phyloP scores from a whole-genome alignment of 2,113 vertebrate species.

The Crotalus viridis region DNA sequence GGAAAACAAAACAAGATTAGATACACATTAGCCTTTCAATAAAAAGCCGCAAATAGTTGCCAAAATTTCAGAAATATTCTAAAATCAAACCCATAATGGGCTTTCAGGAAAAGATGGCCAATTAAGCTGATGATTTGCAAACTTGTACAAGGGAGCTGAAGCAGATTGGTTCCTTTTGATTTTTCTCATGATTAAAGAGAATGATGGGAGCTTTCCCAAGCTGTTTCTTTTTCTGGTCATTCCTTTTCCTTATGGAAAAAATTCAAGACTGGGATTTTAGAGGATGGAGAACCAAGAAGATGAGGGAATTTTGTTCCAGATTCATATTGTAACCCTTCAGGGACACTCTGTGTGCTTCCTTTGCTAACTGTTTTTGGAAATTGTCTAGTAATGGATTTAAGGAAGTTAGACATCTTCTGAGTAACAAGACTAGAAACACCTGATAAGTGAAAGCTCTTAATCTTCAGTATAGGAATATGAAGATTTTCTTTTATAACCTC shows the following conservation, averaged over 20 bases:
- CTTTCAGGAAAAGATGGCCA: neutral
- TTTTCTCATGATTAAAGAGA: too few relatives aligned
- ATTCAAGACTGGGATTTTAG: neutral
- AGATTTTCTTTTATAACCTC: neutral
- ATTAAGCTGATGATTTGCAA: neutral
- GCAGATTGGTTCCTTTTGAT: too few relatives aligned
- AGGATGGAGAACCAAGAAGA: neutral
- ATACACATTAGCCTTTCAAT: neutral
- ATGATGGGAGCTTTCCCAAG: neutral
- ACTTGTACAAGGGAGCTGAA: too few relatives aligned
- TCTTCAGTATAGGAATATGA: neutral
- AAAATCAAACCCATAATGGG: neutral
- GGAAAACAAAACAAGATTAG: neutral
- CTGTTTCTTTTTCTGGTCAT: neutral
- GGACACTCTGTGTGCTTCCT: neutral
- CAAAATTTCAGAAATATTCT: neutral
- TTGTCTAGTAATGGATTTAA: neutral
- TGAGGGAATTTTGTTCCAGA: neutral
- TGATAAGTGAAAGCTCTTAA: neutral
- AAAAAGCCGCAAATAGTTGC: neutral
- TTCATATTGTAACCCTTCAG: neutral
- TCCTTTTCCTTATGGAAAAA: neutral
- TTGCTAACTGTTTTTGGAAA: neutral
- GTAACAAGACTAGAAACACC: neutral
- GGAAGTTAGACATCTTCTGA: neutral